Base-by-base conservation (phyloP, 2,888 invertebrate species). In the Lasioglossum leucozonium region DNA sequence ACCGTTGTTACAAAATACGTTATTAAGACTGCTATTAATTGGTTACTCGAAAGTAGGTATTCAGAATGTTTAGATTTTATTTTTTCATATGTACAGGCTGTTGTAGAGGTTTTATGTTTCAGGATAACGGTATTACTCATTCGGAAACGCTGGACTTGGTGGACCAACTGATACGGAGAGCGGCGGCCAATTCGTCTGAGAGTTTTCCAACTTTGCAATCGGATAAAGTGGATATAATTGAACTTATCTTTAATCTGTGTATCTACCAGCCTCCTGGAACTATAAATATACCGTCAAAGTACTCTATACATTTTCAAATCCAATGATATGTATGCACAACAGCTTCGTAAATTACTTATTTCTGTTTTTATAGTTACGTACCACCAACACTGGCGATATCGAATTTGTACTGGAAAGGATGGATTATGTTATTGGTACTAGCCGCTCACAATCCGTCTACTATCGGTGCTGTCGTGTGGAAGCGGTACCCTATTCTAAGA, bases 401-500 rank as follows among this genome's bases (percentile, higher is more conserved):
- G n/a, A 97, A 97, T 83, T 96, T 98, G 80, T 99, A 99, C 95
- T 99, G 99, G 99, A 99, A 99, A 95, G 97, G 98, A 34, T 99
- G 99, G 99, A 96, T 97, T 62, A 97, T 98, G 93, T 95, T 99
- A 90, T 95, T 98, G 67, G 97, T 99, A 95, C 95, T 99, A 88
- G 97, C 98, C 26, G 98, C 99, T 0, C 99, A 99, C 95, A 99
- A 99, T 96, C 99, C 99, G 0, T 95, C 96, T 0, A 97, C 97
- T 22, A 98, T 99, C 95, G 99, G 99, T 18, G 97, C 97, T 88
- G 96, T 97, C 79, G 98, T 98, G 55, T 99, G 99, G 97, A 97
- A 97, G 91, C 97, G 97, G 90, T 99, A 99, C 95, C 98, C 99
- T 30, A 99, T 98, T 74, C 96, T 99, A 88, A 96, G 98, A 86